A percentile compares a stretch with the other conserved stretches of the same genome.
Evolutionary conservation across 2,888 invertebrate species (phyloP).

Genomic region (Catocala sponsa): DNA sequence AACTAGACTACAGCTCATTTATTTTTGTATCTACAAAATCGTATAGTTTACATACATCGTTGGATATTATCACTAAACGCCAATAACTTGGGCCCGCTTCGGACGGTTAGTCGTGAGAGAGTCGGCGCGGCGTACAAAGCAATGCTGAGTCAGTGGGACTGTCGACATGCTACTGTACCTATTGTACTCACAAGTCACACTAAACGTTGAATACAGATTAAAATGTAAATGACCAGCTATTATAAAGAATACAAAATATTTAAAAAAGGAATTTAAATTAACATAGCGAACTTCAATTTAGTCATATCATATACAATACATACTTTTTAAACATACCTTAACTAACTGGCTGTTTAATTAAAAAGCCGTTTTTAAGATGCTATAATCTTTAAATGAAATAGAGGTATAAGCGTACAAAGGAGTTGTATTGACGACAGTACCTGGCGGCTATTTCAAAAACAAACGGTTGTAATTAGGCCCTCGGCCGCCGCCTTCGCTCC

Average conservation of each 20-base stretch:
- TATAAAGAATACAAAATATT: no score
- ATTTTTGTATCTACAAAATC: no score
- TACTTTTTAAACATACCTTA: no score
- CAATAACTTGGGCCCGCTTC: constrained; percentile 28
- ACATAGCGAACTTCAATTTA: no score
- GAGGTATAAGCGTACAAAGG: constrained; percentile 15
- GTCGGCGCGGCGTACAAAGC: constrained; percentile 69
- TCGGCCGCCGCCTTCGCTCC: constrained; percentile 57
- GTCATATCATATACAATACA: no score
- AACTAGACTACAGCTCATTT: no score
- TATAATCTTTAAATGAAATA: no score
- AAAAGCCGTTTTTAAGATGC: no score
- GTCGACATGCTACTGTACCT: constrained; percentile 50
- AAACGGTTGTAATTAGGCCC: constrained; percentile 82
- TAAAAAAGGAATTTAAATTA: no score
- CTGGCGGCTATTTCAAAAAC: constrained; percentile 82
- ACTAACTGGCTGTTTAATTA: no score
- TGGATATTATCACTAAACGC: constrained; percentile 22
- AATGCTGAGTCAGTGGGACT: constrained; percentile 74
- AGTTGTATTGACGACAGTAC: constrained; percentile 58
- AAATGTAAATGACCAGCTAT: no score
- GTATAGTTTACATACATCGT: background rate
- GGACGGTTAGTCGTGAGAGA: constrained; percentile 64
- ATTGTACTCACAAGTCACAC: constrained; percentile 18
- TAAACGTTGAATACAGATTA: constrained; percentile 6